These are phyloP conservation scores for Bellardia bayeri DNA, from an alignment of 2,888 invertebrate genomes.

Conservation along the genomic window DNA sequence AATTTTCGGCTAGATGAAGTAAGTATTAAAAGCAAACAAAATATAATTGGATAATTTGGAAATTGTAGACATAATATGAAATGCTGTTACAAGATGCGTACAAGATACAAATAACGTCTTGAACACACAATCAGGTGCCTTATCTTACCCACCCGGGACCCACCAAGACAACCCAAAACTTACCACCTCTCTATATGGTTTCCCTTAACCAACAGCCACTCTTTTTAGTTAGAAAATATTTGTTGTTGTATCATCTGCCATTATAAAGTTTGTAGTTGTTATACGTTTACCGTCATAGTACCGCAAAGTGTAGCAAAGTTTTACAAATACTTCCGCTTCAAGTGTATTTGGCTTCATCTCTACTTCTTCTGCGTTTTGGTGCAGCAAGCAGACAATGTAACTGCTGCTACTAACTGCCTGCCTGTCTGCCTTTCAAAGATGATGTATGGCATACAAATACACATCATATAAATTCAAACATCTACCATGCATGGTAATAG, in stretches of 20 bases:
- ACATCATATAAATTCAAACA: neutral
- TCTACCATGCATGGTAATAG: neutral
- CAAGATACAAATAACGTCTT: too few species aligned
- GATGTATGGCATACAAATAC: constrained; percentile 27
- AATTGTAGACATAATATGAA: too few species aligned
- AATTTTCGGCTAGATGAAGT: neutral
- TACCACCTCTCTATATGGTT: neutral
- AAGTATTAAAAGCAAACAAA: neutral
- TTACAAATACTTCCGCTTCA: constrained; percentile 68
- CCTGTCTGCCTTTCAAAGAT: neutral
- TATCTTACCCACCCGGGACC: neutral
- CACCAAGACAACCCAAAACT: neutral
- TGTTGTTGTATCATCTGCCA: constrained; percentile 53
- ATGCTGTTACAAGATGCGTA: too few species aligned
- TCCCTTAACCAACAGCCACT: neutral
- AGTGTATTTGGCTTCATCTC: constrained; percentile 64
- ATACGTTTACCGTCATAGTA: constrained; percentile 22
- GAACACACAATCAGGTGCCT: neutral
- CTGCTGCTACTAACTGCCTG: constrained; percentile 13
- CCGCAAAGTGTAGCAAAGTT: constrained; percentile 70
- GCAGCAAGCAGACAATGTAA: constrained; percentile 32
- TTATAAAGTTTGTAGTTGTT: constrained; percentile 47
- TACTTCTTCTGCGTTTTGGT: neutral
- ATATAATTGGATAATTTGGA: too few species aligned
- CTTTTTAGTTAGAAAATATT: constrained; percentile 55